Evolutionary conservation across 1,140 invertebrate genomes (phyloP), one percentile per base, ranked within the genome.

Genomic region (Drosophila rhopaloa): DNA sequence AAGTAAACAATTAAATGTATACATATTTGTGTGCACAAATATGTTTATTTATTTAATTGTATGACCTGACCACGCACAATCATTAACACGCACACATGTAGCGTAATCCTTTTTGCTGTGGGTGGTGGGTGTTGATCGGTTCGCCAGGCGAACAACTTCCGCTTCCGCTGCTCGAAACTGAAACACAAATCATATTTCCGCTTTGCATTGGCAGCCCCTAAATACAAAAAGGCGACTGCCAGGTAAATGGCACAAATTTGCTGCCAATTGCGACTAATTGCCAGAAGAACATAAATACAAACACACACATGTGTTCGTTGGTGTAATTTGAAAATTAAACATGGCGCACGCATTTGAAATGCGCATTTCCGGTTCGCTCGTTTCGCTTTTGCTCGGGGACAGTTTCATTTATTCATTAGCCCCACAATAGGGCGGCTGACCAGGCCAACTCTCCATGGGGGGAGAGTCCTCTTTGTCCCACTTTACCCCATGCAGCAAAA

Each of bases 151-250:
- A 73, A 44, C 84, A 89, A 89, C 72, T 83, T 88, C 83, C 79
- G 83, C 13, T 88, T 88, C 71, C 72, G 79, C 47, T 46, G 55
- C 75, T 61, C 58, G 13, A 61, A 76, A 35, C 68, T 50, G 57
- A 60, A 81, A 82, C 54, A 71, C 79, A 86, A 85, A 86, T 86
- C 80, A 77, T 63, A 86, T 82, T 86, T 85, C 70, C 82, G 65
- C 13, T 67, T 56, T 37, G 54, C 43, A 81, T 71, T 76, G 77
- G 27, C 79, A 72, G 62, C 5, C 16, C 47, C 60, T 35, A 54
- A 67, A 68, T 32, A 44, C 47, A 54, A 40, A 40, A 27, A 35
- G 9, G 63, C 16, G 62, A 37, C 9, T 35, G 8, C 35, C 32
- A 62, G 68, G 71, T 73, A 73, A 75, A 75, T 75, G 72, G 61